Evolutionary conservation across 2,113 vertebrate species (phyloP), one percentile per base, ranked within the genome.

Genomic region (Lycaon pictus): DNA sequence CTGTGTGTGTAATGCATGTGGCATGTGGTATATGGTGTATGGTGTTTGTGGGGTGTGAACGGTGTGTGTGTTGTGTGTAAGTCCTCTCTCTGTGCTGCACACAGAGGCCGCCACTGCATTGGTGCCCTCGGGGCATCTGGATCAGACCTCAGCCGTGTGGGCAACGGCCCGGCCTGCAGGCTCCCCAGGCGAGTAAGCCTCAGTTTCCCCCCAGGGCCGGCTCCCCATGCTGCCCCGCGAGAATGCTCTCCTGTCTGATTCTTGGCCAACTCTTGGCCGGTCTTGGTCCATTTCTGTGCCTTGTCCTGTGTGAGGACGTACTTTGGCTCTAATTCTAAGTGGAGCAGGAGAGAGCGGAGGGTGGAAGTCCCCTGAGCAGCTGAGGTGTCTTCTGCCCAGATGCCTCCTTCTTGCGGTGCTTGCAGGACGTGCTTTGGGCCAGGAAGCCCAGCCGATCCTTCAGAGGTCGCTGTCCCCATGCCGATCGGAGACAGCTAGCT

Each of bases 401-500:
- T 1, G 2, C 37, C 15, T 89, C 25, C 13, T 7, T 35, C 19
- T 10, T 23, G 5, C 48, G 60, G 25, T 27, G 17, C 12, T 84
- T 51, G 32, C 1, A 37, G 2, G 29, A 20, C 2, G 4, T 17
- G 13, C 48, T 56, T 53, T 63, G 22, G 11, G 5, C 7, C 43
- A 16, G 8, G 37, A 9, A 29, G 37, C 43, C 13, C 35, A 3
- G 10, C 16, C 51, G 12, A 43, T 25, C 48, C 25, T 16, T 60
- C 60, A 48, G 51, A 48, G 27, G n/a, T 65, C 56, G 9, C 53
- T 23, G 16, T 43, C 27, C 20, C 15, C 16, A 23, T 2, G 29
- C 32, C 1, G 0, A 29, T 10, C 15, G 3, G 51, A 5, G 29
- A 8, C 0, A 20, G 17, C 12, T 58, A 0, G 2, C n/a, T 32